Conservation (phyloP, 2,797 vertebrate species). For the Buphagus erythrorhynchus region DNA sequence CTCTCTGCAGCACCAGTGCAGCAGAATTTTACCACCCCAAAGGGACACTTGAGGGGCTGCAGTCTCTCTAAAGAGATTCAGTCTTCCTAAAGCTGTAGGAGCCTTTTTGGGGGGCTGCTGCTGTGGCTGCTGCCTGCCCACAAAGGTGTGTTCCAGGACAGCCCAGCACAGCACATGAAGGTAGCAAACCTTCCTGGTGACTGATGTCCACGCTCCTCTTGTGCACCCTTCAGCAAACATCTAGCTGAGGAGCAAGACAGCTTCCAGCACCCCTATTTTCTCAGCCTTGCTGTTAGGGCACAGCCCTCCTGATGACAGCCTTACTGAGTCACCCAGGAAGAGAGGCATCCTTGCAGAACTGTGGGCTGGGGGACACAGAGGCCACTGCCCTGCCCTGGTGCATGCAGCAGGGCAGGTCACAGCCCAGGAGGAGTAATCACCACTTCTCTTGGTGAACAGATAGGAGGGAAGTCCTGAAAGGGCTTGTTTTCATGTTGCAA, state of each 20-base stretch:
- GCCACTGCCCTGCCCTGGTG: accelerated
- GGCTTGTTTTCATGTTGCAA: neutral
- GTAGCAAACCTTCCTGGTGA: neutral
- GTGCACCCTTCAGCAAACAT: neutral
- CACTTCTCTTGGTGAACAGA: neutral
- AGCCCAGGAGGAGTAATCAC: neutral
- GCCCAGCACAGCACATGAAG: accelerated
- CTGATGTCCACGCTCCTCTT: accelerated
- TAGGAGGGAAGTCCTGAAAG: neutral
- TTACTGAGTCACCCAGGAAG: neutral
- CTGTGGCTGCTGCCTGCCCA: neutral
- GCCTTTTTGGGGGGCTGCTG: neutral
- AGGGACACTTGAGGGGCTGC: neutral
- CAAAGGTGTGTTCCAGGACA: accelerated
- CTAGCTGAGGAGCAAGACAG: neutral
- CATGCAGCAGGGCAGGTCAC: neutral
- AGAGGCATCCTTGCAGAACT: neutral
- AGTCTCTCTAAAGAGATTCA: neutral
- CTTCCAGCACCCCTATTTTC: neutral
- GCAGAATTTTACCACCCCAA: neutral
- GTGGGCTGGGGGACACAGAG: neutral
- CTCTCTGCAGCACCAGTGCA: neutral
- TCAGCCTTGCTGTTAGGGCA: neutral
- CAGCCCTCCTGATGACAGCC: neutral
- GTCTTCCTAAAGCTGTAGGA: neutral